phyloP scores from a whole-genome alignment of 2,113 vertebrate genomes.

The Cephalopterus ornatus region DNA sequence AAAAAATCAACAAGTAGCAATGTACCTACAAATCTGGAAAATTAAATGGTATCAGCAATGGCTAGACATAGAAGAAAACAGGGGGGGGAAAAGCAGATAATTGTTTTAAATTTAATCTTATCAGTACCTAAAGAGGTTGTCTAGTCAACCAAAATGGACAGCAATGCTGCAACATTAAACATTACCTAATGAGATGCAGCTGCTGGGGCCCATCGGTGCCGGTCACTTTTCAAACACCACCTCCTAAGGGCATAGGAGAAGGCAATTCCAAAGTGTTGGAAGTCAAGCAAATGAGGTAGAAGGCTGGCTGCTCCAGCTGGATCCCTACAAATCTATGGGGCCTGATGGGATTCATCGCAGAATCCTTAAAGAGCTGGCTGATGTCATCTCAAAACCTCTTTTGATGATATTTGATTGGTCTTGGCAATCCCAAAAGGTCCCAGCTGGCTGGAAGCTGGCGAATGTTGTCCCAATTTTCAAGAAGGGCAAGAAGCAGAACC shows the following conservation, averaged over 20 bases:
- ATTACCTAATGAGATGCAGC: neutral
- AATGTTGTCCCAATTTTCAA: neutral
- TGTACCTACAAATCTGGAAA: neutral
- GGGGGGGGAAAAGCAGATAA: accelerated
- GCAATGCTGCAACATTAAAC: neutral
- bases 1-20: neutral
- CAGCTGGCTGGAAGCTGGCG: neutral
- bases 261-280: neutral
- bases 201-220: neutral
- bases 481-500: neutral
- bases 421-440: neutral
- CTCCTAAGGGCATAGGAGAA: neutral
- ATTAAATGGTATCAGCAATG: neutral
- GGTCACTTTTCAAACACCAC: neutral
- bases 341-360: neutral
- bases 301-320: neutral
- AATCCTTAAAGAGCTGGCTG: neutral
- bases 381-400: neutral
- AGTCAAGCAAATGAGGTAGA: neutral
- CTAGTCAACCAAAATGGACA: neutral
- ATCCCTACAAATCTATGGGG: neutral
- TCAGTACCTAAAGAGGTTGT: neutral
- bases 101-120: neutral
- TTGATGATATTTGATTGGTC: neutral
- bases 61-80: neutral